phyloP scores from a whole-genome alignment of 2,113 vertebrate species.

The Microcebus murinus region DNA sequence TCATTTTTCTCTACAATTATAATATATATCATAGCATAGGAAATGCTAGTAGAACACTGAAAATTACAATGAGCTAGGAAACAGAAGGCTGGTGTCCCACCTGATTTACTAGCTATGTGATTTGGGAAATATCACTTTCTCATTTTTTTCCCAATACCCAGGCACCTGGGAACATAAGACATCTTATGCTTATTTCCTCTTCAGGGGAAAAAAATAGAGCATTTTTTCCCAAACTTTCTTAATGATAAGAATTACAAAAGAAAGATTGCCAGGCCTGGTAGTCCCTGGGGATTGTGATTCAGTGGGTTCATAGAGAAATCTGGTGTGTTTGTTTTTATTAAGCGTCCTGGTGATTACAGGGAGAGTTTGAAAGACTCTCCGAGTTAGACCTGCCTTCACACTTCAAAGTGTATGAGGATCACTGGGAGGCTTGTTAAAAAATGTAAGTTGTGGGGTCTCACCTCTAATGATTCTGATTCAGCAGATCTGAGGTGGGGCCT shows the following conservation, averaged over 20 bases:
- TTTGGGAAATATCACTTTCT: background rate
- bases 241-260: background rate
- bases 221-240: background rate
- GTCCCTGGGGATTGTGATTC: background rate
- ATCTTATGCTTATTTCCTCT: background rate
- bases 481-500: background rate
- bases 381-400: background rate
- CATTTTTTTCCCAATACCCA: background rate
- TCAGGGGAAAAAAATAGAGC: background rate
- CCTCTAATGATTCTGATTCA: background rate
- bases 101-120: background rate
- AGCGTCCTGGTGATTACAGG: background rate
- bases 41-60: background rate
- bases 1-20: background rate
- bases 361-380: background rate
- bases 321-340: background rate
- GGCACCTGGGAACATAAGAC: background rate
- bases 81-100: background rate
- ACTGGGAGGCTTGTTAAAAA: background rate
- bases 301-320: background rate
- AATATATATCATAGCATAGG: background rate
- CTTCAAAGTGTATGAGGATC: background rate
- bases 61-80: background rate
- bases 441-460: background rate
- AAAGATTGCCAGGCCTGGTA: no score